Percentiles rank a stretch among this genome's conserved stretches.
phyloP scores from a whole-genome alignment of 1,140 invertebrate genomes.

The Drosophila equinoxialis region DNA sequence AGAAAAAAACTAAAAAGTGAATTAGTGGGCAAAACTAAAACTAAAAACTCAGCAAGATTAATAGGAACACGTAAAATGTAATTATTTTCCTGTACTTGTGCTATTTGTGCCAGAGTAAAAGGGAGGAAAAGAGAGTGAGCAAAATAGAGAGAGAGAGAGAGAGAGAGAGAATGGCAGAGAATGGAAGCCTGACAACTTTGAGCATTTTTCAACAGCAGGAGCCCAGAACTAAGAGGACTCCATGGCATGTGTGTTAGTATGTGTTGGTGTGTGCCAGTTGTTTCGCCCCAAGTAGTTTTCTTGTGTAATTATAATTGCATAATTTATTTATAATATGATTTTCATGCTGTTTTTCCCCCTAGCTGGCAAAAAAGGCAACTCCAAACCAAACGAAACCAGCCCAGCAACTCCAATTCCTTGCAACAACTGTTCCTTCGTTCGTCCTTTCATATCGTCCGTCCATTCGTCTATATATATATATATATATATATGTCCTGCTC shows the following conservation, averaged over 20 bases:
- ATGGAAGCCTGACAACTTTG: slow-evolving; percentile 71
- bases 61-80: slow-evolving; percentile 81
- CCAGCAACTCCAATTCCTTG: background rate
- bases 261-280: slow-evolving; percentile 48
- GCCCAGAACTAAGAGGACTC: slow-evolving; percentile 37
- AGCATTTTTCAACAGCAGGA: slow-evolving; percentile 62
- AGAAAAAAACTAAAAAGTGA: slow-evolving; percentile 55
- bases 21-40: slow-evolving; percentile 79
- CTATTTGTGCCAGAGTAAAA: slow-evolving; percentile 59
- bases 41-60: slow-evolving; percentile 80
- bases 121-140: background rate
- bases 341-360: slow-evolving; percentile 71
- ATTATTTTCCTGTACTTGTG: slow-evolving; percentile 80
- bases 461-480: background rate
- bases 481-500: too few species aligned
- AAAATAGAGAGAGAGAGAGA: background rate
- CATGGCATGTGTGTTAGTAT: slow-evolving; percentile 22
- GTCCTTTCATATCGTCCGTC: background rate
- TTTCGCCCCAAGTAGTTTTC: slow-evolving; percentile 79
- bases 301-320: slow-evolving; percentile 81
- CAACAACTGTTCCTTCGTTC: slow-evolving; percentile 2
- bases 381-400: background rate
- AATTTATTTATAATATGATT: slow-evolving; percentile 82
- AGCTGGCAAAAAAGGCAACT: slow-evolving; percentile 1
- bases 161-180: slow-evolving; percentile 17